These are phyloP conservation scores for Micropterix aruncella DNA, from an alignment of 2,888 invertebrate species.

Conservation along the genomic window DNA sequence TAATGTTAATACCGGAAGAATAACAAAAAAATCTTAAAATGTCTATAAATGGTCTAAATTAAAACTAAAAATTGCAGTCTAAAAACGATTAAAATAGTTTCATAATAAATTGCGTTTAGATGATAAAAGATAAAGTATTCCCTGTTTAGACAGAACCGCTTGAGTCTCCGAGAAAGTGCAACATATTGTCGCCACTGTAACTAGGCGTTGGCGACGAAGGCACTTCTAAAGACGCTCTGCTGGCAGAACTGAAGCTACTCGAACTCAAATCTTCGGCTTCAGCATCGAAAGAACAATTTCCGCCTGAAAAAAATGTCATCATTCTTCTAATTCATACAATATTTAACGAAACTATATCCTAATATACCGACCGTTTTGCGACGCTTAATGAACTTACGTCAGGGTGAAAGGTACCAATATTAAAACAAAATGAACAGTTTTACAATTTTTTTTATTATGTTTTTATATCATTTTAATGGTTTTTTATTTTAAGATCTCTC, in stretches of 20 bases:
- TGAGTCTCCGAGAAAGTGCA: conserved; percentile 69
- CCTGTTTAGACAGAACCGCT: conserved; percentile 45
- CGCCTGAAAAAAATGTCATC: conserved; percentile 29
- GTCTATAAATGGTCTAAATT: too few relatives aligned
- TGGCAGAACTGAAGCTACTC: conserved; percentile 73
- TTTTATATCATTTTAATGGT: too few relatives aligned
- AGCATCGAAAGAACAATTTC: conserved; percentile 47
- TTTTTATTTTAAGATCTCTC: too few relatives aligned
- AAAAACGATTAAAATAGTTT: neutral
- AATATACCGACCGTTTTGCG: too few relatives aligned
- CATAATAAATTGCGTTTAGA: neutral
- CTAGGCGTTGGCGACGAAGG: conserved; percentile 62
- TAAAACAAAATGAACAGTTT: too few relatives aligned
- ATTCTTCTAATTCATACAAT: too few relatives aligned
- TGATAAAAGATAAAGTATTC: neutral
- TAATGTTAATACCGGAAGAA: too few relatives aligned
- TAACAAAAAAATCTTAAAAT: too few relatives aligned
- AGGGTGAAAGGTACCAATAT: too few relatives aligned
- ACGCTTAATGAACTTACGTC: too few relatives aligned
- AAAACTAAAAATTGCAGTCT: neutral
- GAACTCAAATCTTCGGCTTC: conserved; percentile 69
- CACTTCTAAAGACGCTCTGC: conserved; percentile 60
- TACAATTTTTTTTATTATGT: too few relatives aligned
- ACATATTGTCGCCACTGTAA: conserved; percentile 57
- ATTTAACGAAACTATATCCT: too few relatives aligned